These are phyloP conservation scores for Macheiramphus alcinus DNA, from an alignment of 2,113 vertebrate species.

Conservation along the genomic window DNA sequence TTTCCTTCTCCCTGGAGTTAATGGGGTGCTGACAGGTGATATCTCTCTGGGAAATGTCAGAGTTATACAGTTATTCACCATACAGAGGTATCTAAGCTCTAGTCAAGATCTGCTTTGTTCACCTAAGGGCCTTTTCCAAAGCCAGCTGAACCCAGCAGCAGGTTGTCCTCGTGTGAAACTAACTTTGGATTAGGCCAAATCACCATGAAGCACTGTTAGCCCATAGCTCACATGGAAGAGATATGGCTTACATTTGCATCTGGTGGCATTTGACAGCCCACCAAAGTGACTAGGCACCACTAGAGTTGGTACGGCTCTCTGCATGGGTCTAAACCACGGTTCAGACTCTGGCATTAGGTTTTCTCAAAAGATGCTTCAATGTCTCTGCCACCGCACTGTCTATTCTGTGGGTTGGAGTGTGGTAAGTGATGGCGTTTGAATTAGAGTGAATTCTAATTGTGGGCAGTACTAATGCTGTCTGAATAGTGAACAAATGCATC, in stretches of 20 bases:
- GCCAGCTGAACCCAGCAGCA: background rate
- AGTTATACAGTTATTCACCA: background rate
- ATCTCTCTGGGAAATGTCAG: background rate
- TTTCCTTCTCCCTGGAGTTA: background rate
- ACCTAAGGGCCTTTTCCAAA: background rate
- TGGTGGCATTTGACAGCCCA: background rate
- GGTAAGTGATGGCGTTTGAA: background rate
- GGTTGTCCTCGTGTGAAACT: background rate
- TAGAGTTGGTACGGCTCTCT: background rate
- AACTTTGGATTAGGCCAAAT: background rate
- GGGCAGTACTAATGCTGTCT: background rate
- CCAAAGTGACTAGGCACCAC: background rate
- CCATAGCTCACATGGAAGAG: background rate
- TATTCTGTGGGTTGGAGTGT: background rate
- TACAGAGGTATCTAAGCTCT: background rate
- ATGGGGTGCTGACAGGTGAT: background rate
- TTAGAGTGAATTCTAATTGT: background rate
- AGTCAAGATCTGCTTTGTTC: background rate
- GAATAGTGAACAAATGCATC: background rate
- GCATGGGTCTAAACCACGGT: background rate
- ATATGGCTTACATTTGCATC: background rate
- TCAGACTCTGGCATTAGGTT: background rate
- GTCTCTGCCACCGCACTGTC: background rate
- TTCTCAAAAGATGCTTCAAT: background rate
- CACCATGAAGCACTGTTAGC: background rate